Base-by-base conservation (phyloP, 2,888 invertebrate genomes). In the Thymelicus acteon region DNA sequence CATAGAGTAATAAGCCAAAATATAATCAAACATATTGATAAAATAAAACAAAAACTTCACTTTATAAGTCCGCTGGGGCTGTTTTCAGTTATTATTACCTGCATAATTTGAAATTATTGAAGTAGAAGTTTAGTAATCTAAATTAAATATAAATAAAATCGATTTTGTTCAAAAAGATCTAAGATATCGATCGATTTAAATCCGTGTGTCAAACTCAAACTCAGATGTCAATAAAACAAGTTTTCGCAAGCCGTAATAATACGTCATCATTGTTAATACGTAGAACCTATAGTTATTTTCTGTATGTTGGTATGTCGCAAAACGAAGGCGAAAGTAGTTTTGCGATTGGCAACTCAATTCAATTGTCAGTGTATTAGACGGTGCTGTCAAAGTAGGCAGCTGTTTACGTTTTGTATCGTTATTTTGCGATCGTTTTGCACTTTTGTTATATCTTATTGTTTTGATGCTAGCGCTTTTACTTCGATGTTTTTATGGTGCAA, bases 401-500 rank as follows among this genome's bases (percentile, higher is more conserved):
- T 93, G 93, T 93, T 93, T 93, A 92, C 88, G 91, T 93, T 93
- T 93, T 92, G 90, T 92, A 91, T 88, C 81, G 86, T 87, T 92
- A 89, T 91, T 92, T 93, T 92, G 90, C 91, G 91, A 92, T 91
- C 85, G 88, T 91, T 92, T 93, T 90, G 87, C 88, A 84, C 85
- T 92, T 92, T 93, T 92, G 87, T 87, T 88, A 90, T 83, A 85
- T 84, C 83, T 82, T 91, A 91, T 90, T 92, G 85, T 92, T 92
- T 93, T 89, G 90, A 89, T 89, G 85, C 83, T 84, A 84, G 81
- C 83, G 81, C 82, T 89, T 88, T 90, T 91, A 87, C 82, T 82
- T 81, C 77, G 78, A 84, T 78, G 80, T 79, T 83, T 87, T 82
- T 80, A 81, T 83, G 82, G 87, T 90, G 87, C 83, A 84, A 84